Conservation (phyloP, 2,797 vertebrate species). For the Brachyrhaphis roseni region DNA sequence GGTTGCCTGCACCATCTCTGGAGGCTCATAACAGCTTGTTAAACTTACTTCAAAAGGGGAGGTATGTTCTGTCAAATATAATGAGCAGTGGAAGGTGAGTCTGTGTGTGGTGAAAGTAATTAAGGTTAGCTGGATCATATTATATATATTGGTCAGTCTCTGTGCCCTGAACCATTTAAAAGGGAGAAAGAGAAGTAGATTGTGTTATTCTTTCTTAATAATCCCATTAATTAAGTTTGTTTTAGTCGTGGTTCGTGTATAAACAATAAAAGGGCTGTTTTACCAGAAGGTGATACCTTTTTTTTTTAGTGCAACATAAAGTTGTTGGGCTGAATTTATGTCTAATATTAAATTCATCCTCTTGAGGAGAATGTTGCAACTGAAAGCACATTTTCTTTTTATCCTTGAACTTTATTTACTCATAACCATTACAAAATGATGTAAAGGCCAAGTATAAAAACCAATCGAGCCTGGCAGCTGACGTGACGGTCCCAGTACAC, state of each 20-base stretch:
- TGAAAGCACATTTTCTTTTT: neutral
- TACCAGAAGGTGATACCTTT: neutral
- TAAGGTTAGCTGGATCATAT: constrained; percentile 34
- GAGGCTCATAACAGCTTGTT: constrained; percentile 25
- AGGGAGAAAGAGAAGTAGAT: constrained; percentile 7
- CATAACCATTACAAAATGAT: neutral
- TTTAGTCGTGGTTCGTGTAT: constrained; percentile 4
- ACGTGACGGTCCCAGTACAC: neutral
- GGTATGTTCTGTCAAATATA: constrained; percentile 42
- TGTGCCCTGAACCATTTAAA: neutral
- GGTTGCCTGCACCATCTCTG: constrained; percentile 22
- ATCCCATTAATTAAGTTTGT: constrained; percentile 13
- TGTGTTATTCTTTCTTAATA: constrained; percentile 26
- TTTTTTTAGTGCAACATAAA: neutral
- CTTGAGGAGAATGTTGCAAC: neutral
- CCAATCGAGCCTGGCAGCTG: neutral
- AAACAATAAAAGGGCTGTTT: neutral
- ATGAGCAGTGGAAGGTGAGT: constrained; percentile 53
- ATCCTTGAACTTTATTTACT: neutral
- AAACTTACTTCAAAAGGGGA: constrained; percentile 30
- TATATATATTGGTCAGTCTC: constrained; percentile 40
- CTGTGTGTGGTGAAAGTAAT: constrained; percentile 50
- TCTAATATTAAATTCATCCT: neutral
- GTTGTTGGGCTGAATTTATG: neutral
- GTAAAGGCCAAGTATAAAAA: neutral